Base-by-base conservation (phyloP, 2,888 invertebrate genomes). In the Caenorhabditis uteleia region DNA sequence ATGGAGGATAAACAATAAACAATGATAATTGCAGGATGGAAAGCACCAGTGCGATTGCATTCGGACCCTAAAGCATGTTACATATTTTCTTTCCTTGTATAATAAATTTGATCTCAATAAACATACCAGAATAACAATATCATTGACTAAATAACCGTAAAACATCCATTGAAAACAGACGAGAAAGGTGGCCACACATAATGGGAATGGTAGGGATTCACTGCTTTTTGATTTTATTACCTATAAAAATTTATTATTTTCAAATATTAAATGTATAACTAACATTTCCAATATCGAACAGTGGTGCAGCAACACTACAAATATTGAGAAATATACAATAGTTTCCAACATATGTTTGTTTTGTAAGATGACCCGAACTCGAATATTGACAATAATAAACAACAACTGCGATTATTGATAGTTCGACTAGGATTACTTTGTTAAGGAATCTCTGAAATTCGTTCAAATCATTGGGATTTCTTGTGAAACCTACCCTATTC, bases 201-300 rank as follows among this genome's bases (percentile, higher is more conserved):
- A 87, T 8, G 92, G 91, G 83, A 94, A 91, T 5, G 94, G 93
- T 84, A 95, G 87, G 33, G 89, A 89, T 64, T 90, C 91, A 0
- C 93, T 91, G 84, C 90, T 91, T 85, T 91, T 89, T 16, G 90
- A 90, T 79, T 86, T 87, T 29, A 95, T 88, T 51, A 95, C 90
- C 56, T 90, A 87, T 74, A 87, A 87, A 40, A 7, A 18, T 27
- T 3, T 34, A n/a, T 21, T 10, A n/a, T 20, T 39, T 18, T 12
- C 21, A 1, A 12, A 45, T 27, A n/a, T 10, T 4, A 42, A 39
- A 47, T 21, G n/a, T 27, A 23, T 20, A n/a, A n/a, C 8, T 16
- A 34, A 71, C 74, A 46, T 72, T 70, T 44, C 68, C 66, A 27
- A 75, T 58, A 26, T 67, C 74, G 10, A 70, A 38, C 18, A 80